Percentiles rank a stretch among this genome's conserved stretches.
Conservation (phyloP, 2,888 invertebrate species). For the Deilephila porcellus region DNA sequence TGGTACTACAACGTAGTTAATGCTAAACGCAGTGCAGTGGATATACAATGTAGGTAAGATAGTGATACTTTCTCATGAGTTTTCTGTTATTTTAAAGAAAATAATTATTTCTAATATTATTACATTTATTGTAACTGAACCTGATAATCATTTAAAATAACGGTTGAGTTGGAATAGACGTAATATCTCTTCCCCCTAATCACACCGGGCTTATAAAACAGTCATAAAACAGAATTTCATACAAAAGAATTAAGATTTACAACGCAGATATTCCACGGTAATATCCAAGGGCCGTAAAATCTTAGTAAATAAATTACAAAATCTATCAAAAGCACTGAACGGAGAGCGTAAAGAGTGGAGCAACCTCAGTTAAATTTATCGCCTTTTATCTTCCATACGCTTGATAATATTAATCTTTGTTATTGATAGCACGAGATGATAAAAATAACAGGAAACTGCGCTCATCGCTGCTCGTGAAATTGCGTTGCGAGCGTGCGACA, state of each 20-base stretch:
- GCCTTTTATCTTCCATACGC: slow-evolving; percentile 43
- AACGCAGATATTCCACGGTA: slow-evolving; percentile 12
- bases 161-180: no score
- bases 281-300: slow-evolving; percentile 22
- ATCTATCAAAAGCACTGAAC: slow-evolving; percentile 27
- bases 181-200: slow-evolving; percentile 2
- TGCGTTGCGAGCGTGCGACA: neutral
- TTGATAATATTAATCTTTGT: slow-evolving; percentile 52
- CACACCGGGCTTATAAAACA: neutral
- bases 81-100: no score
- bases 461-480: slow-evolving; percentile 2
- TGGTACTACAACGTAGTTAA: no score
- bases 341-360: slow-evolving; percentile 24
- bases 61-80: no score
- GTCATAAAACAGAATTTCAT: neutral
- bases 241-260: slow-evolving; percentile 24
- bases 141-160: neutral
- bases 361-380: slow-evolving; percentile 41
- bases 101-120: no score
- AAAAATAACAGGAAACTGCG: slow-evolving; percentile 38
- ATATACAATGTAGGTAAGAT: no score
- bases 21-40: no score
- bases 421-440: slow-evolving; percentile 48
- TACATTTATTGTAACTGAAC: neutral
- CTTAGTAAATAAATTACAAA: slow-evolving; percentile 28